phyloP scores from a whole-genome alignment of 2,113 vertebrate species.

The Nettapus auritus region DNA sequence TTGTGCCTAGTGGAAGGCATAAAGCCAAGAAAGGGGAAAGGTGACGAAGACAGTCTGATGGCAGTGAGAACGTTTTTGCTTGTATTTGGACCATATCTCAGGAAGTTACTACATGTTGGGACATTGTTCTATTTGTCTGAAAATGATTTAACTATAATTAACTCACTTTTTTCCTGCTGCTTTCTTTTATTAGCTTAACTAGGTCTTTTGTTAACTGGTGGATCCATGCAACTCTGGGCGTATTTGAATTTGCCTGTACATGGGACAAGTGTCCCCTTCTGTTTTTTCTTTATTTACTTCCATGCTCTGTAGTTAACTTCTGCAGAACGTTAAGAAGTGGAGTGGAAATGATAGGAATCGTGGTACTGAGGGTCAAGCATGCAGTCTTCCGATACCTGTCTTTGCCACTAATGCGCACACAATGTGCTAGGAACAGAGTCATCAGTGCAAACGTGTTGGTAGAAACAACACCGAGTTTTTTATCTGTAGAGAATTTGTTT shows the following conservation, averaged over 20 bases:
- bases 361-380: not conserved
- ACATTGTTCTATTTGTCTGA: not conserved
- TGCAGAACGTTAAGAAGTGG: not conserved
- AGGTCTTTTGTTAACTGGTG: not conserved
- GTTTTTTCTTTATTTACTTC: not conserved
- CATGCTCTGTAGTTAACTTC: not conserved
- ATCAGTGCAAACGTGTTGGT: not conserved
- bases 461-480: not conserved
- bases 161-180: not conserved
- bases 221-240: not conserved
- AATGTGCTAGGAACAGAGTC: not conserved
- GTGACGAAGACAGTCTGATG: not conserved
- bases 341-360: not conserved
- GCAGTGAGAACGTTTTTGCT: not conserved
- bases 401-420: not conserved
- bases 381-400: not conserved
- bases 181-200: not conserved
- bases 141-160: not conserved
- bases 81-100: not conserved
- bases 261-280: not conserved
- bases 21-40: not conserved
- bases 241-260: not conserved
- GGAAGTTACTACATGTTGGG: not conserved
- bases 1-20: not conserved
- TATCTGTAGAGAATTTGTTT: not conserved